These are phyloP conservation scores for Pontoporia blainvillei DNA, from an alignment of 2,113 vertebrate genomes.

Conservation along the genomic window DNA sequence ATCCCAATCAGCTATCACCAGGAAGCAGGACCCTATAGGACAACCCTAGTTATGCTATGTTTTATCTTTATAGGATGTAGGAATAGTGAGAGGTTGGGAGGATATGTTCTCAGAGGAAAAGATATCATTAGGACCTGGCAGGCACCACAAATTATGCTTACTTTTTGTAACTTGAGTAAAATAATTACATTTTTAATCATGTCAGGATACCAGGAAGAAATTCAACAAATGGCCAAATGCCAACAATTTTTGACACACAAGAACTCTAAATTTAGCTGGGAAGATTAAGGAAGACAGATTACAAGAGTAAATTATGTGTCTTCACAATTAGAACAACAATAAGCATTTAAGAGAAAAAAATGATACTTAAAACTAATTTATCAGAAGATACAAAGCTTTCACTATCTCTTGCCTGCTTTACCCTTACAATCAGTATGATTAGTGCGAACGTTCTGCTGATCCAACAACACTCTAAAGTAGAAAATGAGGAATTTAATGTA, in stretches of 20 bases:
- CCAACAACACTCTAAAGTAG: neutral
- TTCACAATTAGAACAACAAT: neutral
- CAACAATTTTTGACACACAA: neutral
- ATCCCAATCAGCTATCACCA: too few species aligned
- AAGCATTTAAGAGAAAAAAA: neutral
- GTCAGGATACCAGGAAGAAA: neutral
- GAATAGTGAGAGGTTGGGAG: neutral
- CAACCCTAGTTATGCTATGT: neutral
- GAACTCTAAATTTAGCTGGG: neutral
- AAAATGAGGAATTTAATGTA: neutral
- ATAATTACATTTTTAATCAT: neutral
- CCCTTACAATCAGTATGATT: neutral
- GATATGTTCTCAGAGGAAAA: neutral
- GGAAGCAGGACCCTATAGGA: neutral
- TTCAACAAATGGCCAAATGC: neutral
- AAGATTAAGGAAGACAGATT: neutral
- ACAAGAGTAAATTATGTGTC: neutral
- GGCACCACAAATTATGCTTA: neutral
- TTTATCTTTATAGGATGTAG: neutral
- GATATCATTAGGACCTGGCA: neutral
- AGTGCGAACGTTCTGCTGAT: neutral
- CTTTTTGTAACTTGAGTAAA: neutral
- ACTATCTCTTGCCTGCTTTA: neutral
- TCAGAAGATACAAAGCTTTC: neutral
- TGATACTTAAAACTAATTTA: neutral